A percentile compares a stretch with the other conserved stretches of the same genome.
These are phyloP conservation scores for Pelusios castaneus DNA, from an alignment of 2,113 vertebrate genomes.

Conservation along the genomic window DNA sequence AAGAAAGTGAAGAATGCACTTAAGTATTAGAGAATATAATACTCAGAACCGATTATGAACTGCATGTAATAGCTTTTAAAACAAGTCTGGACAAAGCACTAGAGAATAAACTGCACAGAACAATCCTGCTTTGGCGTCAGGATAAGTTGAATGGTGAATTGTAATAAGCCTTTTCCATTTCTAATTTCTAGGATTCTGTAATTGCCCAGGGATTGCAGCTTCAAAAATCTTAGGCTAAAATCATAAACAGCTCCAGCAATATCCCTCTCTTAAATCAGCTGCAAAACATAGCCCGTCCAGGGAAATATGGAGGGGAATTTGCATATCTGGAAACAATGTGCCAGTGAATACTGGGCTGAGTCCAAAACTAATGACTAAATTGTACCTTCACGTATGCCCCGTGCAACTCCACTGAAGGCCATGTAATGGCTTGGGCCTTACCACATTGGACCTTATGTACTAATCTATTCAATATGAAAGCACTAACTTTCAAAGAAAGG, in stretches of 20 bases:
- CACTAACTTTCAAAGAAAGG: constrained; percentile 30
- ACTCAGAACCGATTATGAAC: background rate
- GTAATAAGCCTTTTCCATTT: constrained; percentile 5
- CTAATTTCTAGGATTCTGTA: constrained; percentile 32
- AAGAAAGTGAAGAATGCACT: background rate
- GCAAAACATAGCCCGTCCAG: background rate
- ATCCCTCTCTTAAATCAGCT: constrained; percentile 49
- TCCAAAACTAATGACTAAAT: background rate
- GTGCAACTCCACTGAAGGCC: background rate
- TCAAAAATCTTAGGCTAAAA: constrained; percentile 41
- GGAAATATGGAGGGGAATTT: background rate
- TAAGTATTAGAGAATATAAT: background rate
- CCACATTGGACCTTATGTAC: background rate
- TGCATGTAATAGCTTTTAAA: constrained; percentile 4
- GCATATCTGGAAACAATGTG: background rate
- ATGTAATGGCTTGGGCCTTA: background rate
- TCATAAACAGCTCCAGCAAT: background rate
- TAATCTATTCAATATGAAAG: background rate
- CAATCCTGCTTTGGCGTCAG: constrained; percentile 14
- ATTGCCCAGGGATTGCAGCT: constrained; percentile 10
- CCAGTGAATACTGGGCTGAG: background rate
- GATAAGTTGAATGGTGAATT: background rate
- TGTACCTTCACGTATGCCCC: background rate
- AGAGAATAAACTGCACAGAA: constrained; percentile 13
- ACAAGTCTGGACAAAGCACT: constrained; percentile 22